A percentile compares a stretch with the other conserved stretches of the same genome.
These are phyloP conservation scores for Agrochola circellaris DNA, from an alignment of 2,888 invertebrate species.

Conservation along the genomic window DNA sequence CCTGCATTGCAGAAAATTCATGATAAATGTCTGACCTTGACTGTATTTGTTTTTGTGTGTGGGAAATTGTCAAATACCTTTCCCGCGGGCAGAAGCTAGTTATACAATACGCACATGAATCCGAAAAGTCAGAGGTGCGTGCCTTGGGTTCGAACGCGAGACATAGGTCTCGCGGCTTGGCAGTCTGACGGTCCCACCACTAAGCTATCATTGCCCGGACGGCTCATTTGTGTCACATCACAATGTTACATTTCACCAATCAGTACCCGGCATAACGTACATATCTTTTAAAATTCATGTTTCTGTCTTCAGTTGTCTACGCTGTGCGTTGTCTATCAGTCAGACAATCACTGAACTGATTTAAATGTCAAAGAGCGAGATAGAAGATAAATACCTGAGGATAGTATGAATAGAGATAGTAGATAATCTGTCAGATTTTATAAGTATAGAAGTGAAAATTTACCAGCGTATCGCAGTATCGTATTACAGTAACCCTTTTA, in stretches of 20 bases:
- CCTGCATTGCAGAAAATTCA: conserved; percentile 22
- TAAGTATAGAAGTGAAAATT: conserved; percentile 6
- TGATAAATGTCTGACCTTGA: conserved; percentile 27
- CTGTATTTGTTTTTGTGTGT: too few species aligned
- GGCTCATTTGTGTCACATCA: neutral
- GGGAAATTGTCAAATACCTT: too few species aligned
- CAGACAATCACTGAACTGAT: neutral
- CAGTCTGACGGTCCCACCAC: too few species aligned
- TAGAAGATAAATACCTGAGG: neutral
- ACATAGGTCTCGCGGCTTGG: too few species aligned
- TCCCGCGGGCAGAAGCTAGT: too few species aligned
- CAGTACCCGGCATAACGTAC: neutral
- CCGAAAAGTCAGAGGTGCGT: too few species aligned
- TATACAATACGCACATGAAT: too few species aligned
- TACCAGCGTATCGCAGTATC: conserved; percentile 26
- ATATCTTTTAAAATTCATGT: neutral
- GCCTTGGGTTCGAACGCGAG: too few species aligned
- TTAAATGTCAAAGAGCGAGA: neutral
- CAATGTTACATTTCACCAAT: neutral
- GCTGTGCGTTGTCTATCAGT: neutral
- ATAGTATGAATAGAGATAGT: neutral
- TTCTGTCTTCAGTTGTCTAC: neutral
- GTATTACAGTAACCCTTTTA: conserved; percentile 30
- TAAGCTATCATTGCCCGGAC: too few species aligned
- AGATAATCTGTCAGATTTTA: conserved; percentile 7